phyloP scores from a whole-genome alignment of 2,888 invertebrate genomes.

The Himalopsyche japonica region DNA sequence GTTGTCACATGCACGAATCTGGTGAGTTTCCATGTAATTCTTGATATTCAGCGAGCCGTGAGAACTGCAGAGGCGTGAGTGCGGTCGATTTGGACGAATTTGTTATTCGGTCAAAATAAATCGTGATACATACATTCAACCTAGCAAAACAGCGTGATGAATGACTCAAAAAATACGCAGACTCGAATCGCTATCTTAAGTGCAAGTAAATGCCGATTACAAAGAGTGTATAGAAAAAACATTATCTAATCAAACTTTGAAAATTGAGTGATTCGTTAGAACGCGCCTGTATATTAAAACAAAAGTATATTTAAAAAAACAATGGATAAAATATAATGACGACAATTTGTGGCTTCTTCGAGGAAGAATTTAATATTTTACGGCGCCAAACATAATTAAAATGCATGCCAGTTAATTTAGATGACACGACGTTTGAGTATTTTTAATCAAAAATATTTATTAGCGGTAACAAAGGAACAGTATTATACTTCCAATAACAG shows the following conservation, averaged over 20 bases:
- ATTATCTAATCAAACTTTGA: background rate
- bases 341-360: no score
- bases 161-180: background rate
- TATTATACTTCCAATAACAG: no score
- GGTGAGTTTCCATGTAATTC: background rate
- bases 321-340: background rate
- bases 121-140: background rate
- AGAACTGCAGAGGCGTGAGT: background rate
- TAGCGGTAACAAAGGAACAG: background rate
- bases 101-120: background rate
- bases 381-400: background rate
- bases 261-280: background rate
- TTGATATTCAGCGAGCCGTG: background rate
- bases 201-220: background rate
- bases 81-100: background rate
- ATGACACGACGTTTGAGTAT: background rate
- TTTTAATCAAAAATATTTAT: background rate
- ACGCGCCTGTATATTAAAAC: no score
- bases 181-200: background rate
- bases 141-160: background rate
- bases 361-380: no score
- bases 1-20: background rate
- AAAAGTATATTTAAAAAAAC: no score
- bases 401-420: background rate
- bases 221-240: background rate